phyloP scores from a whole-genome alignment of 2,797 vertebrate species.

The Euphonia xanthogaster region DNA sequence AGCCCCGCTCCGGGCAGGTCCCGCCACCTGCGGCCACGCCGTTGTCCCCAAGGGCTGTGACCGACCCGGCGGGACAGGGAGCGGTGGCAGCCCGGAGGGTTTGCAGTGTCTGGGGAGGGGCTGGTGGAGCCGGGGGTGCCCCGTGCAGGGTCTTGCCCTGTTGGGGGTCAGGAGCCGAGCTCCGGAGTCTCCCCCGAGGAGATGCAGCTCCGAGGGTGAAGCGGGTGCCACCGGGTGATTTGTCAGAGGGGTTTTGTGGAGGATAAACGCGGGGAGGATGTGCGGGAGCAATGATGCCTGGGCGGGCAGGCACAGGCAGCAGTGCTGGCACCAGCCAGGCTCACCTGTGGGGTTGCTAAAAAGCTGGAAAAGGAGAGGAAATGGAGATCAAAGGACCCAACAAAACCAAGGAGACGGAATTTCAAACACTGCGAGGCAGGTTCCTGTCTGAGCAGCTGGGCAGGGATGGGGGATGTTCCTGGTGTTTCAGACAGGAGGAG shows the following conservation, averaged over 20 bases:
- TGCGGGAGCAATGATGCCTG: fast-evolving
- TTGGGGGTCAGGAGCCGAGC: neutral
- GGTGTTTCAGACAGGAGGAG: neutral
- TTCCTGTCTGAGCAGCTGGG: neutral
- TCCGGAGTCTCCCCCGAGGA: neutral
- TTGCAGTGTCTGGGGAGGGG: fast-evolving
- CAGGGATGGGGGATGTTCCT: neutral
- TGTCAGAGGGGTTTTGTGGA: neutral
- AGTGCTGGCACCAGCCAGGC: neutral
- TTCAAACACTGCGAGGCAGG: neutral
- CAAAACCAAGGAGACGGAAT: neutral
- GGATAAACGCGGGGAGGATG: neutral
- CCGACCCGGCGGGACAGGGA: fast-evolving
- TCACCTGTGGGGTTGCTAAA: neutral
- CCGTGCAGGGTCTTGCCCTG: fast-evolving
- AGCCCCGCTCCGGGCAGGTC: fast-evolving
- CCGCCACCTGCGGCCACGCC: fast-evolving
- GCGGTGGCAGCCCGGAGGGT: neutral
- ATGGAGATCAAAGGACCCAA: neutral
- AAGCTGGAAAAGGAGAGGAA: neutral
- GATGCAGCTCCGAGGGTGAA: neutral
- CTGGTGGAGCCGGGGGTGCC: neutral
- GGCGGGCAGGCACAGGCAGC: neutral
- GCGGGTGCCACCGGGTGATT: fast-evolving
- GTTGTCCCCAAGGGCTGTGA: neutral